Evolutionary conservation across 2,797 vertebrate species (phyloP), one percentile per base, ranked within the genome.

Genomic region (Acrossocheilus fasciatus): DNA sequence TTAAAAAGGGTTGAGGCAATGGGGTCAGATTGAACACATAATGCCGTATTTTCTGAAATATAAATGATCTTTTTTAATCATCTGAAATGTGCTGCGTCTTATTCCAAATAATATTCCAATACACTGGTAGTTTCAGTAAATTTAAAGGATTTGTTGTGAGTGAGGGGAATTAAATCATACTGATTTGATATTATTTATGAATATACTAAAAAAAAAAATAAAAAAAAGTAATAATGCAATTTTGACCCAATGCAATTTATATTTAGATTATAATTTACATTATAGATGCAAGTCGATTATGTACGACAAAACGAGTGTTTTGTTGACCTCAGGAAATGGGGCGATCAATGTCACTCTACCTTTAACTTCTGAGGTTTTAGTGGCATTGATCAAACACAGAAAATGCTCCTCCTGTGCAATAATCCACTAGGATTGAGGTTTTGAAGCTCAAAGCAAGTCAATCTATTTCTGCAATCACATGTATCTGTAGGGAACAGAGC

Each of bases 401-500:
- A 23, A 84, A 68, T 18, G 30, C 73, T 84, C 57, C 18, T 47
- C 23, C 14, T 52, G 83, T 76, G 74, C 59, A 50, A 77, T 68
- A 54, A 84, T 39, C 26, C 59, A 66, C 17, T 36, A 20, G 57
- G 18, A 83, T 17, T 34, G 39, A 62, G 7, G 41, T 11, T 30
- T 45, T 43, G 26, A 74, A 62, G 39, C 52, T 73, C 69, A 74
- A 83, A 23, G 36, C 69, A 47, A 76, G 41, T 66, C 72, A 76
- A 66, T 74, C 41, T 74, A 57, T 66, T 76, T 76, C 57, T 76
- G 72, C 57, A 84, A 50, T 66, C n/a, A 54, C 81, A 47, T 69
- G 80, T 52, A 6, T 70, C 45, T 70, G 54, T 41, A 39, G 10
- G 14, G 18, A 39, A 52, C 45, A 52, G 18, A 47, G 17, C 26